These are phyloP conservation scores for Brachionus asplanchnoidis DNA, from an alignment of 1,140 invertebrate species.

Conservation along the genomic window DNA sequence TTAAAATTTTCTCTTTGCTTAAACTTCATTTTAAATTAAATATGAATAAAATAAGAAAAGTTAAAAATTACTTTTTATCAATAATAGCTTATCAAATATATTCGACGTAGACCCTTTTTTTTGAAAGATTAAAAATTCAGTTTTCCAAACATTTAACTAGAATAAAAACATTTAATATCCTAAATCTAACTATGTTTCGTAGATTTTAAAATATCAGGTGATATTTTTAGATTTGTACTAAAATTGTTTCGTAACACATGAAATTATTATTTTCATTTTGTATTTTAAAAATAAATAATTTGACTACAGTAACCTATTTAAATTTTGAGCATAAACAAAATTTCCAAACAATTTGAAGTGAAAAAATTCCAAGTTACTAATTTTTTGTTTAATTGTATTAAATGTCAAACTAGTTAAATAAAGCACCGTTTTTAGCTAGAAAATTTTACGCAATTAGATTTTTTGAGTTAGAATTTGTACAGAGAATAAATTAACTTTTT, in stretches of 20 bases:
- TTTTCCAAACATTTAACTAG: background rate
- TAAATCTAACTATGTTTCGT: no score
- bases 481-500: constrained; percentile 7
- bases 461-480: background rate
- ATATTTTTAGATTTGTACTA: background rate
- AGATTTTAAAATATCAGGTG: background rate
- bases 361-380: background rate
- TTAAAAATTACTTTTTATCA: background rate
- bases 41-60: background rate
- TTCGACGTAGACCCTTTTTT: background rate
- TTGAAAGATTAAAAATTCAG: background rate
- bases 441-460: background rate
- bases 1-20: background rate
- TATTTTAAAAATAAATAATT: background rate
- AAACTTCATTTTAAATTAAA: background rate
- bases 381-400: background rate
- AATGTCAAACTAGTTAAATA: background rate
- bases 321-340: background rate
- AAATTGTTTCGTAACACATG: background rate
- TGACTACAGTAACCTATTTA: background rate
- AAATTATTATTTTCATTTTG: background rate
- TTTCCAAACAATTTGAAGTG: background rate
- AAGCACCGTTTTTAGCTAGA: background rate
- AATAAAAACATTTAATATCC: background rate
- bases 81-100: background rate